These are phyloP conservation scores for Lasiommata megera DNA, from an alignment of 2,888 invertebrate species.

Conservation along the genomic window DNA sequence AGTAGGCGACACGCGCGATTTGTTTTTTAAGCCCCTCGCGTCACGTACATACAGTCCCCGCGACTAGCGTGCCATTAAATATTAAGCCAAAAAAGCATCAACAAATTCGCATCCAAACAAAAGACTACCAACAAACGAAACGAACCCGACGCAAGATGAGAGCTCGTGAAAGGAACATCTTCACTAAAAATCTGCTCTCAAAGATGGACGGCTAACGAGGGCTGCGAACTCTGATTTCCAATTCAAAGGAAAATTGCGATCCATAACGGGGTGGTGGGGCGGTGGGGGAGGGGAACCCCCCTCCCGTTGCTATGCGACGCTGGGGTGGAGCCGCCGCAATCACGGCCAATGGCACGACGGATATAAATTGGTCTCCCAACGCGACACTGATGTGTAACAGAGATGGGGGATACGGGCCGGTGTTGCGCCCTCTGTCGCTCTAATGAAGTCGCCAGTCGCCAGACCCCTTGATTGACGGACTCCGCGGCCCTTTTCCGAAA, in stretches of 20 bases:
- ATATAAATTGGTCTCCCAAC: conserved; percentile 80
- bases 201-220: conserved; percentile 78
- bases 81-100: background rate
- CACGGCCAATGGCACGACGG: conserved; percentile 82
- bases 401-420: conserved; percentile 40
- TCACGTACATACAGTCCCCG: too few species aligned
- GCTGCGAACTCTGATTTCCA: conserved; percentile 80
- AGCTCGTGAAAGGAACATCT: conserved; percentile 57
- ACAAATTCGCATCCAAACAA: background rate
- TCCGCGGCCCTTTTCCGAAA: conserved; percentile 68
- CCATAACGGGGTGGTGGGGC: conserved; percentile 70
- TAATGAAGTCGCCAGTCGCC: conserved; percentile 76
- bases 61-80: too few species aligned
- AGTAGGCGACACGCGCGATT: too few species aligned
- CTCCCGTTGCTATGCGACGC: conserved; percentile 83
- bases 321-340: conserved; percentile 82
- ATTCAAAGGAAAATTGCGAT: conserved; percentile 83
- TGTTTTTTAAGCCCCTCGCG: too few species aligned
- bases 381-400: conserved; percentile 67
- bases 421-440: conserved; percentile 52
- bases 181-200: conserved; percentile 77
- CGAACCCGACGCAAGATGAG: conserved; percentile 11
- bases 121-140: conserved; percentile 8
- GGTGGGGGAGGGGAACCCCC: conserved; percentile 57
- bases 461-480: conserved; percentile 75